Percentiles rank a stretch among this genome's conserved stretches.
phyloP scores from a whole-genome alignment of 2,888 invertebrate genomes.

The Mesochorus sp. region DNA sequence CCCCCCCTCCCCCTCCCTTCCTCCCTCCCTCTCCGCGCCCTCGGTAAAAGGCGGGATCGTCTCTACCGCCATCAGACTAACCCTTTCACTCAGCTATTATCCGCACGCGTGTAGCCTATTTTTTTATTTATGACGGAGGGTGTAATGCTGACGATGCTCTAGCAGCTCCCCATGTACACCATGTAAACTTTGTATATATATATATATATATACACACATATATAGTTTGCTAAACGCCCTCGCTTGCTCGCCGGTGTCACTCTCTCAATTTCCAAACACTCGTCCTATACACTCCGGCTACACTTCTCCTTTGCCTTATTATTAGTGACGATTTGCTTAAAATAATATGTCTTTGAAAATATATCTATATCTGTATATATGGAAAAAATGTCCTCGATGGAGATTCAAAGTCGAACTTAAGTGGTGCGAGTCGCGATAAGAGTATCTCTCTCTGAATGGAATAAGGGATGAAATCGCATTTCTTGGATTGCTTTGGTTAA shows the following conservation, averaged over 20 bases:
- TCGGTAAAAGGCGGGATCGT: constrained; percentile 67
- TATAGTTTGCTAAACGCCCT: constrained; percentile 23
- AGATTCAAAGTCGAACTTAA: no score
- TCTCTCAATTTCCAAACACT: constrained; percentile 38
- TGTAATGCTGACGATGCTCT: constrained; percentile 57
- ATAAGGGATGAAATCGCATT: no score
- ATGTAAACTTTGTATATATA: constrained; percentile 2
- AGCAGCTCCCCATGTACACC: background rate
- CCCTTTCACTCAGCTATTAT: constrained; percentile 73
- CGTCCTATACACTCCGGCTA: constrained; percentile 17
- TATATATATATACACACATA: background rate
- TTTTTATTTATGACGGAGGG: constrained; percentile 70
- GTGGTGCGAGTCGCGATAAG: no score
- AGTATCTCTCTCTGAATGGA: no score
- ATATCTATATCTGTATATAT: no score
- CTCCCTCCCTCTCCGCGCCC: constrained; percentile 38
- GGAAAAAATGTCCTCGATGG: background rate
- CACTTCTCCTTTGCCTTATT: constrained; percentile 4
- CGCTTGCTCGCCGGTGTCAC: constrained; percentile 39
- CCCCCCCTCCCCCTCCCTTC: constrained; percentile 10
- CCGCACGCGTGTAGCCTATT: constrained; percentile 73
- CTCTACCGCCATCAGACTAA: constrained; percentile 64
- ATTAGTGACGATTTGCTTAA: constrained; percentile 40
- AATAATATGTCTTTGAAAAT: constrained; percentile 29
- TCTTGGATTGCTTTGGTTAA: no score